Conservation (phyloP, 2,888 invertebrate genomes). For the Anaspis maculata region DNA sequence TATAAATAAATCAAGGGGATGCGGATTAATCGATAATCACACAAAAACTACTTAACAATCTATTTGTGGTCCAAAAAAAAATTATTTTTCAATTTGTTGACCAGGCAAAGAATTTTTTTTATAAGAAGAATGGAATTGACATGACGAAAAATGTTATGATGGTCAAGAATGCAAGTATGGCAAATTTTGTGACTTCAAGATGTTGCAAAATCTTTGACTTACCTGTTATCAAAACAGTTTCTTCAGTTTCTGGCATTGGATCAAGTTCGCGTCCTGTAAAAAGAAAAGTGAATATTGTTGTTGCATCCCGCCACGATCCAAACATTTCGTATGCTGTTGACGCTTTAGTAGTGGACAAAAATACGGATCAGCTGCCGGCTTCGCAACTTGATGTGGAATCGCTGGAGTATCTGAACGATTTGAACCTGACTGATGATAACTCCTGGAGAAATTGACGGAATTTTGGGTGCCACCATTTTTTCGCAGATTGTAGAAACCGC, state of each 20-base stretch:
- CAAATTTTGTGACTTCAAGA: too few relatives aligned
- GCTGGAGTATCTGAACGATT: not conserved
- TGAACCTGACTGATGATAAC: not conserved
- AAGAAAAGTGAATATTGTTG: not conserved
- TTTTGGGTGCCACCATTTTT: not conserved
- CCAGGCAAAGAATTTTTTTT: too few relatives aligned
- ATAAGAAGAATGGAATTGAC: too few relatives aligned
- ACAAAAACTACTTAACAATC: too few relatives aligned
- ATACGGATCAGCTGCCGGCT: not conserved
- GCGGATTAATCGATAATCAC: too few relatives aligned
- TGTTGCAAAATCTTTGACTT: too few relatives aligned
- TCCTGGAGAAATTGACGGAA: not conserved
- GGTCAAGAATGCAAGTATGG: too few relatives aligned
- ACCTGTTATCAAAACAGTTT: too few relatives aligned
- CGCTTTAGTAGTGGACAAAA: not conserved
- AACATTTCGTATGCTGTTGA: not conserved
- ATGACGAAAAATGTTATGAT: too few relatives aligned
- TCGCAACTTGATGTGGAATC: not conserved
- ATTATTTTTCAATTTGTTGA: too few relatives aligned
- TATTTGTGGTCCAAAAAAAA: too few relatives aligned
- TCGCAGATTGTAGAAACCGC: not conserved
- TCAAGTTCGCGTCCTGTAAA: not conserved
- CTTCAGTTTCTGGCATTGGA: not conserved
- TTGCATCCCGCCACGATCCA: not conserved
- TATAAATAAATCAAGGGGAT: too few relatives aligned